Base-by-base conservation (phyloP, 1,140 invertebrate genomes). In the Tetramorium simillimum region DNA sequence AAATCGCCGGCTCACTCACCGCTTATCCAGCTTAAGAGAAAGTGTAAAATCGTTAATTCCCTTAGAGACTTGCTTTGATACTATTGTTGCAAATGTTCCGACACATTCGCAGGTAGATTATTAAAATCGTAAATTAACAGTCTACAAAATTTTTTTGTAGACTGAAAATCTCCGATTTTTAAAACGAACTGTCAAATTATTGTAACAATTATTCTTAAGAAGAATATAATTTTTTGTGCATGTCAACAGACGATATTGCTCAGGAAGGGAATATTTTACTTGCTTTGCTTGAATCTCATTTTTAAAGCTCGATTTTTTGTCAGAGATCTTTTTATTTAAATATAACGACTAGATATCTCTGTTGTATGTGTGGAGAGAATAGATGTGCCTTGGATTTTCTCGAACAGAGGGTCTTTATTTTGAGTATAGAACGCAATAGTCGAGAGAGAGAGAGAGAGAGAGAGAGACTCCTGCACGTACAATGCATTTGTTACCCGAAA, bases 1-100 rank as follows among this genome's bases (percentile, higher is more conserved):
- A 90, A 89, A 87, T 75, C 24, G 49, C 51, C 51, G 37, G 33
- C 21, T 70, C 24, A 5, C 18, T 28, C 14, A 69, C 12, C 62
- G 43, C n/a, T 81, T 72, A 72, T 53, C 21, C 78, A 43, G 46
- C 46, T 70, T 51, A 46, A 46, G 37, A 37, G 37, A 56, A 67
- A 21, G 63, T 40, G 21, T 21, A 33, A 70, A 72, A 56, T 53
- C 37, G 37, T 70, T 69, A 43, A 81, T 81, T 21, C 65, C 51
- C 37, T 28, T 14, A 56, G 28, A 69, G 18, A 33, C 21, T 81
- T 43, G 49, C 49, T 46, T 56, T 72, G 49, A 70, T 58, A 43
- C 18, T 24, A 3, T 21, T 80, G 46, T 70, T 18, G 33, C 14
- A 40, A 81, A 56, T 43, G 4, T 56, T 21, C 28, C n/a, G 49